Evolutionary conservation across 1,140 invertebrate genomes (phyloP), one percentile per base, ranked within the genome.

Genomic region (Trichonephila clavipes): DNA sequence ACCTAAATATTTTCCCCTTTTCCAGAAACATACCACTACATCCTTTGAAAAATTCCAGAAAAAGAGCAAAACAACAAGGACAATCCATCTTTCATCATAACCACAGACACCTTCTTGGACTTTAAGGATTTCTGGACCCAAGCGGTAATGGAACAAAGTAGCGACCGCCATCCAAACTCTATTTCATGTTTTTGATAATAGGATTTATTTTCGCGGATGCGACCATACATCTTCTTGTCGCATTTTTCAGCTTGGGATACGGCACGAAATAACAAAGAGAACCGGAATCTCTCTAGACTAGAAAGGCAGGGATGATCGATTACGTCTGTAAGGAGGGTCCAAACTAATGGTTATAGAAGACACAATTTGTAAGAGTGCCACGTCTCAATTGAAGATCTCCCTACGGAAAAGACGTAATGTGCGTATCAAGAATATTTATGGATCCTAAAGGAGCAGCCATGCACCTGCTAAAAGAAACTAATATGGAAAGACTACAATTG

Each of bases 291-390:
- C 90, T 19, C 81, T 51, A 64, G 82, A 82, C 89, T 24, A 12
- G 87, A 72, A 69, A 40, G 40, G 40, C 87, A 21, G 12, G 69
- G 72, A 90, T 90, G 89, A 90, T 90, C 89, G 89, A 90, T 90
- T 61, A 64, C 58, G 44, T 89, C 88, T 62, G 34, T 77, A 24
- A 59, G 69, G 62, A 66, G 58, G 83, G 72, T n/a, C 44, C 66
- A 90, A 28, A 69, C 90, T 92, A 92, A 92, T 92, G 90, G 90
- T 90, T 81, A 82, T 69, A 51, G 90, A 92, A 83, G 90, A 85
- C 81, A 66, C 90, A 92, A 92, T 92, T 92, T 92, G 90, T 92
- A 92, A 85, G 90, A 92, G 90, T 92, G 90, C 90, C 81, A 92
- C 90, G 90, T 92, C 90, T 92, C 90, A 92, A 92, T 92, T 92